Evolutionary conservation across 2,797 vertebrate genomes (phyloP).

Genomic region (Choloepus didactylus): DNA sequence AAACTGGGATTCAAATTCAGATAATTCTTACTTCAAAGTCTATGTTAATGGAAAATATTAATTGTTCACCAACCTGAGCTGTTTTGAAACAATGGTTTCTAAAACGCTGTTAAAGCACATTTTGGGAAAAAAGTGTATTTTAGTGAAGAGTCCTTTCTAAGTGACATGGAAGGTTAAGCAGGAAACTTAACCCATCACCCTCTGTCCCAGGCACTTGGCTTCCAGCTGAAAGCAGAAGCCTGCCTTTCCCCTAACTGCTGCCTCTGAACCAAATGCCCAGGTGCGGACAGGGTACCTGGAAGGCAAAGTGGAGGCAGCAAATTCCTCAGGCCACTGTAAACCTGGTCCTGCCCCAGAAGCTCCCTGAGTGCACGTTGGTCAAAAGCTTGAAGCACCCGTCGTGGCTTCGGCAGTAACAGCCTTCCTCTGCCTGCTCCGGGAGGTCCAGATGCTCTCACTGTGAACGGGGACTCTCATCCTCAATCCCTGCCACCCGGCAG

Average conservation of each 20-base stretch:
- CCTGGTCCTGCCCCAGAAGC: neutral
- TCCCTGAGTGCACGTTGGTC: constrained; percentile 20
- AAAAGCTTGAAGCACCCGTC: constrained; percentile 56
- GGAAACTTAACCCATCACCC: neutral
- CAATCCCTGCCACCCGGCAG: neutral
- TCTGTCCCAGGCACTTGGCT: neutral
- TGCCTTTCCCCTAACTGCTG: neutral
- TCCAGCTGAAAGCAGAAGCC: neutral
- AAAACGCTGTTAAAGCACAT: neutral
- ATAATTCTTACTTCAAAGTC: neutral
- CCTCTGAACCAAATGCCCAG: neutral
- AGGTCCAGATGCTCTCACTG: neutral
- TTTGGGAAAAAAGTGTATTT: neutral
- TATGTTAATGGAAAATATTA: neutral
- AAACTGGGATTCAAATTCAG: neutral
- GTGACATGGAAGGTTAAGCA: neutral
- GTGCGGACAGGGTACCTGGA: constrained; percentile 62
- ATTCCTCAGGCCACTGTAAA: neutral
- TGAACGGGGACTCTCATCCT: neutral
- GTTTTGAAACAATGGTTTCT: constrained; percentile 11
- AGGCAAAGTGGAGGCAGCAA: neutral
- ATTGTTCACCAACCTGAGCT: neutral
- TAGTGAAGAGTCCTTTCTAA: neutral
- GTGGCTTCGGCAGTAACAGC: constrained; percentile 70
- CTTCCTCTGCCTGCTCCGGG: constrained; percentile 69